Percentiles rank a stretch among this genome's conserved stretches.
phyloP scores from a whole-genome alignment of 2,797 vertebrate species.

The Lindbergichthys nudifrons region DNA sequence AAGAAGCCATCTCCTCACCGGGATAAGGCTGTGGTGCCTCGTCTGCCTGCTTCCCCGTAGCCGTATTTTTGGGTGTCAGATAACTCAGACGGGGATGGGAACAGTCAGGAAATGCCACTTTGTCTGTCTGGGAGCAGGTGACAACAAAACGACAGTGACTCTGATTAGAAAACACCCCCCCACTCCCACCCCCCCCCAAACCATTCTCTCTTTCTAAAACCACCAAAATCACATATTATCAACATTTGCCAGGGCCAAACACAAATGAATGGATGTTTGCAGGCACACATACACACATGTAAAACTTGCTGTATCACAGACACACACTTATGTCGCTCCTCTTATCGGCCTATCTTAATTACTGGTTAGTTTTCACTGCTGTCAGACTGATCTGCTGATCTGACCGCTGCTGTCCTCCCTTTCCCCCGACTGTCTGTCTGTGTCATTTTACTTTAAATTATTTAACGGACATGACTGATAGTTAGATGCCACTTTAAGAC shows the following conservation, averaged over 20 bases:
- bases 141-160: constrained; percentile 83
- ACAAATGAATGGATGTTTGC: constrained; percentile 66
- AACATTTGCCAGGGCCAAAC: constrained; percentile 55
- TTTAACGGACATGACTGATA: constrained; percentile 43
- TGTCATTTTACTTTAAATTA: constrained; percentile 24
- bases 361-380: constrained; percentile 94
- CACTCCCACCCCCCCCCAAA: not conserved
- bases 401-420: constrained; percentile 33
- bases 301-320: constrained; percentile 35
- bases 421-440: not conserved
- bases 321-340: constrained; percentile 71
- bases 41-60: constrained; percentile 71
- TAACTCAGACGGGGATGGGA: constrained; percentile 80
- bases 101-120: constrained; percentile 84
- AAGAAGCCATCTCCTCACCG: constrained; percentile 82
- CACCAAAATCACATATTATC: constrained; percentile 67
- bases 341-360: constrained; percentile 95
- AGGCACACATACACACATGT: constrained; percentile 11
- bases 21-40: constrained; percentile 78
- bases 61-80: constrained; percentile 82
- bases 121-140: constrained; percentile 80
- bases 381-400: constrained; percentile 93
- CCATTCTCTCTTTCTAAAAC: constrained; percentile 46
- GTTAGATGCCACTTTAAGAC: constrained; percentile 17
- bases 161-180: constrained; percentile 79